phyloP scores from a whole-genome alignment of 2,113 vertebrate genomes.

The Papio anubis region DNA sequence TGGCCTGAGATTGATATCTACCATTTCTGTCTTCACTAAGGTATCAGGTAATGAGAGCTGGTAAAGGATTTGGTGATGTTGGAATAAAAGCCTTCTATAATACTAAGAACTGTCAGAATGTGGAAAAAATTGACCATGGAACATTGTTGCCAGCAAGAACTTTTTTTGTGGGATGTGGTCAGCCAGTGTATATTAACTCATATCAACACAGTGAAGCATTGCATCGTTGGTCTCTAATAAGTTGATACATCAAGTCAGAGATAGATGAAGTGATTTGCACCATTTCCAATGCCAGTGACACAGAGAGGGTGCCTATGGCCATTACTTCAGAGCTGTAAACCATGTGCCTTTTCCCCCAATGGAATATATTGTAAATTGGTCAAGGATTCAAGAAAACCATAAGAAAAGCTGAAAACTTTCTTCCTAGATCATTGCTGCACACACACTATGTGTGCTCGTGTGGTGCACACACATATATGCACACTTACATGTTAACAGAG shows the following conservation, averaged over 20 bases:
- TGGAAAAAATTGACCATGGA: neutral
- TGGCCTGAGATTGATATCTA: neutral
- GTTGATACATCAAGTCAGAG: rapidly evolving
- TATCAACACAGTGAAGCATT: neutral
- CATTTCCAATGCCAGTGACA: neutral
- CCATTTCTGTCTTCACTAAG: neutral
- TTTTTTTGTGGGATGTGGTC: neutral
- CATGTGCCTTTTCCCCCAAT: too few species aligned
- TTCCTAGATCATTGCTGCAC: neutral
- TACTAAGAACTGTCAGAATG: neutral
- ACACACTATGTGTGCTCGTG: too few species aligned
- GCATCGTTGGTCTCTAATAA: neutral
- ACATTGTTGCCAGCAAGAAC: neutral
- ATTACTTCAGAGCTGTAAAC: neutral
- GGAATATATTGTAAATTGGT: neutral
- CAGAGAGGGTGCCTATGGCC: neutral
- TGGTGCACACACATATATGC: neutral
- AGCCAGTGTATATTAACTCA: neutral
- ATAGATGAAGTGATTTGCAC: neutral
- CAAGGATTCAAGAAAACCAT: neutral
- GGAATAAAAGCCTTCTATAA: neutral
- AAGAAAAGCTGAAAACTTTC: neutral
- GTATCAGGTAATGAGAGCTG: neutral
- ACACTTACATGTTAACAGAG: neutral
- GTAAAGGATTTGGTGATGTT: neutral